Base-by-base conservation (phyloP, 2,113 vertebrate species). In the Pomatorhinus ruficollis region DNA sequence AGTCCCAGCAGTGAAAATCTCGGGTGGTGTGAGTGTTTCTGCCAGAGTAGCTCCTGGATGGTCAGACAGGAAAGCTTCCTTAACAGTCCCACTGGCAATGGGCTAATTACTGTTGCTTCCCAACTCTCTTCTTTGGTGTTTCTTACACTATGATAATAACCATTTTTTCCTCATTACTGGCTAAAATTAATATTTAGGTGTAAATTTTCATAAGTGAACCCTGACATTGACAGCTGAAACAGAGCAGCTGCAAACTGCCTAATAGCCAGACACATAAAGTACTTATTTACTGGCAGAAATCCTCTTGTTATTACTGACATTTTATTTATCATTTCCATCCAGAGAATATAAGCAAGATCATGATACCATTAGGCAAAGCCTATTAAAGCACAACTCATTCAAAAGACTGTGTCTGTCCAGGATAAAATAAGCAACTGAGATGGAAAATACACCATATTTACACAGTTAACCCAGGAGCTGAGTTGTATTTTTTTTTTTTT, bases 241-340 rank as follows among this genome's bases (percentile, higher is more conserved):
- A 63, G 33, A 90, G 82, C 78, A 91, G 78, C 66, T 94, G 75
- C 65, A 89, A 89, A 64, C 31, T 77, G 31, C 45, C 52, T 86
- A 72, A 86, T 23, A 87, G 33, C 37, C 65, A 79, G 47, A 24
- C 61, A 81, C 1, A 1, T 16, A 88, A 88, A 91, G 57, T 42
- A 70, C 23, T 84, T 84, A 52, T 15, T 78, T 79, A 44, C 77
- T 94, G 77, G 78, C 80, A 94, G 65, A 87, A 83, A 89, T 66
- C 72, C 23, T 15, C 52, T 49, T 39, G 44, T 64, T 75, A 89
- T 81, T 87, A 87, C 57, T 11, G 15, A 40, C 3, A 4, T 17
- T 76, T 90, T 78, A 95, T 95, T 95, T 78, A 64, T 94, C 61
- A 23, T 82, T 64, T 68, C 33, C 15, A 88, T 59, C 49, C 69